phyloP scores from a whole-genome alignment of 2,113 vertebrate genomes.

The Aramus guarauna region DNA sequence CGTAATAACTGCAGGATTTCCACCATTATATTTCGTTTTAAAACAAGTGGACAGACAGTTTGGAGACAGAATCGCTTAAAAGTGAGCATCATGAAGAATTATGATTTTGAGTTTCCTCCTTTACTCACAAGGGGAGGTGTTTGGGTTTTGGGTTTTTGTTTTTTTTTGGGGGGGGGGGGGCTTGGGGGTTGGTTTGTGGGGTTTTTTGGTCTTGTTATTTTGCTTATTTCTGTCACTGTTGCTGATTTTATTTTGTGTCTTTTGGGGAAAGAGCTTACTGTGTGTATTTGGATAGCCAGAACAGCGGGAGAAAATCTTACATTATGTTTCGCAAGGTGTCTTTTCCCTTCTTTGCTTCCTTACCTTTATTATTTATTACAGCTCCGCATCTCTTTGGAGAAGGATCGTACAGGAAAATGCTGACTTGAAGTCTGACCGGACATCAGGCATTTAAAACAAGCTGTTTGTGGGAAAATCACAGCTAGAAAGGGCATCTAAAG shows the following conservation, averaged over 20 bases:
- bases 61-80: not conserved
- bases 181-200: no score
- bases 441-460: not conserved
- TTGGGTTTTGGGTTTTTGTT: not conserved
- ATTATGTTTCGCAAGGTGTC: not conserved
- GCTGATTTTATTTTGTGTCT: not conserved
- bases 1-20: not conserved
- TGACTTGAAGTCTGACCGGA: not conserved
- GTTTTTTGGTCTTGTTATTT: not conserved
- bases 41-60: not conserved
- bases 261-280: not conserved
- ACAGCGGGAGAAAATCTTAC: not conserved
- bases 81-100: not conserved
- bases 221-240: not conserved
- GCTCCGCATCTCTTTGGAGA: not conserved
- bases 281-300: not conserved
- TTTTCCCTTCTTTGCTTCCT: not conserved
- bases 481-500: not conserved
- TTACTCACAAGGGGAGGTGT: not conserved
- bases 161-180: accelerated
- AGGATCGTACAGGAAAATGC: not conserved
- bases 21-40: not conserved
- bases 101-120: not conserved
- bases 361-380: not conserved
- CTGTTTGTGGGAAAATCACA: not conserved